Evolutionary conservation across 2,888 invertebrate genomes (phyloP).

Genomic region (Marasmarcha lunaedactyla): DNA sequence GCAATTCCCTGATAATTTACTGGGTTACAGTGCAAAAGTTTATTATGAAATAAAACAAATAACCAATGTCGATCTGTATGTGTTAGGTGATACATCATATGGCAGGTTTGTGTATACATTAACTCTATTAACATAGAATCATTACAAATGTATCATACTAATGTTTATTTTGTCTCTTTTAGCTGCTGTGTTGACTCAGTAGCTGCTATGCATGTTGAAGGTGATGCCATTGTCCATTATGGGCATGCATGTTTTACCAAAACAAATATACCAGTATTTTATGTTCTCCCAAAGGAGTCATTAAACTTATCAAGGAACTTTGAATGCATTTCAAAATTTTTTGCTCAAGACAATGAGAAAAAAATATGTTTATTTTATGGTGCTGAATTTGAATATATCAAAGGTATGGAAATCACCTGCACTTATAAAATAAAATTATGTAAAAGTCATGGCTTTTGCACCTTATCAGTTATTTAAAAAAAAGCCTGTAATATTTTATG

Average conservation of each 20-base stretch:
- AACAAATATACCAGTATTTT: constrained; percentile 79
- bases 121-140: no score
- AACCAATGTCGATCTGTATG: constrained; percentile 73
- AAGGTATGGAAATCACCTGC: constrained; percentile 44
- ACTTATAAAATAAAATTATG: constrained; percentile 1
- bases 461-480: no score
- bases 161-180: constrained; percentile 19
- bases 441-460: no score
- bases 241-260: constrained; percentile 90
- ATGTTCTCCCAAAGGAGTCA: constrained; percentile 74
- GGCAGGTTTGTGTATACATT: constrained; percentile 69
- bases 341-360: constrained; percentile 27
- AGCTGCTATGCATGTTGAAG: constrained; percentile 87
- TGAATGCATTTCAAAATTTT: constrained; percentile 3
- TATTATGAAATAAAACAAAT: constrained; percentile 65
- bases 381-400: constrained; percentile 73
- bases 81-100: constrained; percentile 92
- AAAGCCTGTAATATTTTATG: no score
- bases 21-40: constrained; percentile 77
- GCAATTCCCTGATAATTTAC: constrained; percentile 89
- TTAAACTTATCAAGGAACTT: not conserved
- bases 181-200: constrained; percentile 93
- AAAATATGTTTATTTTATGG: constrained; percentile 74
- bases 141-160: not conserved
- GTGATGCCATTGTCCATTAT: constrained; percentile 91